A percentile compares a stretch with the other conserved stretches of the same genome.
phyloP scores from a whole-genome alignment of 2,888 invertebrate species.

The Herminia tarsipennalis region DNA sequence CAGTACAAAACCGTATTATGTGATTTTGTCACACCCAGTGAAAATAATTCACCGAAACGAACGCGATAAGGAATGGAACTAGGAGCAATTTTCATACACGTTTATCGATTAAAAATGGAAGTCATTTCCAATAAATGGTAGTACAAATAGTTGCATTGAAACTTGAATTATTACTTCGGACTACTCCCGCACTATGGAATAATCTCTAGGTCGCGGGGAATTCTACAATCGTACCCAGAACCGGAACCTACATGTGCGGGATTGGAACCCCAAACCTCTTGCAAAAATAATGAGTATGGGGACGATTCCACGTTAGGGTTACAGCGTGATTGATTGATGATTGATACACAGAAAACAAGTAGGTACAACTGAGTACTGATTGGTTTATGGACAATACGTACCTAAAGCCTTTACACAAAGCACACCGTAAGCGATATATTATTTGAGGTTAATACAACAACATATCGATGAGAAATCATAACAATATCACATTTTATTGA shows the following conservation, averaged over 20 bases:
- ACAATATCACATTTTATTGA: neutral
- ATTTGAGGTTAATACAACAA: too few relatives aligned
- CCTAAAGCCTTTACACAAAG: too few relatives aligned
- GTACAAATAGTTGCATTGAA: neutral
- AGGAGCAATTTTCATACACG: conserved; percentile 21
- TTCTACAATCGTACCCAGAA: neutral
- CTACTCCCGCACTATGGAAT: too few relatives aligned
- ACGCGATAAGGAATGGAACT: conserved; percentile 31
- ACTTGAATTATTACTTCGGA: conserved; percentile 1
- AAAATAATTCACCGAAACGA: conserved; percentile 19
- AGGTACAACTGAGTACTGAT: too few relatives aligned
- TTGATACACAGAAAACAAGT: too few relatives aligned
- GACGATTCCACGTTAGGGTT: too few relatives aligned
- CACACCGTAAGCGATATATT: too few relatives aligned
- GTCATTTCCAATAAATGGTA: conserved; percentile 16
- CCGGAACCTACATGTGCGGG: too few relatives aligned
- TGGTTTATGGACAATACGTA: too few relatives aligned
- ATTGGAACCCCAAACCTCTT: too few relatives aligned
- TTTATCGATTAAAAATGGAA: conserved; percentile 27
- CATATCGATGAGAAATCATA: neutral
- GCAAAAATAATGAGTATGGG: too few relatives aligned
- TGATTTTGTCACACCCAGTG: conserved; percentile 13
- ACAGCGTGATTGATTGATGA: too few relatives aligned
- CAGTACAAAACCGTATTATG: conserved; percentile 2
- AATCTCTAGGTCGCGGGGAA: neutral